Base-by-base conservation (phyloP, 2,888 invertebrate species). In the Heliconius erato region DNA sequence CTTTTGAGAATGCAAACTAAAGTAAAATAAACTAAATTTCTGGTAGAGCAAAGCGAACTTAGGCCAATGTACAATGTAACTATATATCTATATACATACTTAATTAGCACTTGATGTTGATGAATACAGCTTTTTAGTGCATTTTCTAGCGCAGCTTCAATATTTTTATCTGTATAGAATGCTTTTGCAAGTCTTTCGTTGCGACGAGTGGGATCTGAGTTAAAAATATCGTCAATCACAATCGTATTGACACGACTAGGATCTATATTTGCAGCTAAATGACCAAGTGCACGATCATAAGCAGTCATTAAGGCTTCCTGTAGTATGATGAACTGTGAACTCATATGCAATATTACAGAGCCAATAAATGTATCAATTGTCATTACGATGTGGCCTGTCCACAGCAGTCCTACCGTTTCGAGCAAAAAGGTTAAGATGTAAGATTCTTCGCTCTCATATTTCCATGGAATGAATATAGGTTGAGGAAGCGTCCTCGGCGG, bases 361-460 rank as follows among this genome's bases (percentile, higher is more conserved):
- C 92, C 96, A 82, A 96, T 94, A 84, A 95, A 94, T 0, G 95
- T 95, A 83, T 96, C 96, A 78, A 95, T 94, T 0, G 91, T 91
- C 94, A 96, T 94, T 19, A 96, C 94, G 67, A 96, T 95, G 79
- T 95, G 95, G 2, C 95, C 96, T 0, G 95, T 96, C 95, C 95
- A 96, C 26, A 96, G 86, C 40, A 96, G 86, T 1, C 96, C 96
- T 2, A 93, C 85, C 19, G 94, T 93, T 87, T 95, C 95, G 16
- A 96, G 86, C 4, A 92, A 87, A 84, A 94, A 95, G 0, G 96
- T 94, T 7, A 90, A 89, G 80, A 95, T 91, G 74, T 91, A 96
- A 1, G 92, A 89, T 26, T 79, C 81, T 59, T 95, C 94, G 59
- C 88, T 88, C 85, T 95, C 94, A 85, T 94, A 94, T 44, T 90